Evolutionary conservation across 2,113 vertebrate genomes (phyloP), one percentile per base, ranked within the genome.

Genomic region (Pseudorhombus dupliciocellatus): DNA sequence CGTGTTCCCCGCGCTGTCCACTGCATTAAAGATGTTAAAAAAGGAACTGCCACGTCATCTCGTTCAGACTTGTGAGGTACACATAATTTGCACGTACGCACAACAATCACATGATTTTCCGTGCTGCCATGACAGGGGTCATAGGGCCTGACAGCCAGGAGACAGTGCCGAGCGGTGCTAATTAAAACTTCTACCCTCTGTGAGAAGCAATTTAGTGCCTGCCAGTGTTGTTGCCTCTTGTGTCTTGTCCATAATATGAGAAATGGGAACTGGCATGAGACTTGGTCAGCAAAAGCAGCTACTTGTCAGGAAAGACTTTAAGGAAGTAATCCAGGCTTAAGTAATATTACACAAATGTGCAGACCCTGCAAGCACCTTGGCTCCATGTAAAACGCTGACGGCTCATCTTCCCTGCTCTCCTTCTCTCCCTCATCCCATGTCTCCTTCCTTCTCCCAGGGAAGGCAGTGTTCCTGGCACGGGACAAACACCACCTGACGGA

Each of bases 401-500:
- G 34, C 34, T 7, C 46, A 9, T n/a, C 44, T 7, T 20, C 44
- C 18, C 44, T 50, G 31, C 34, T 64, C 44, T 61, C 42, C 4
- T 22, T 30, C 51, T 31, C 42, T 50, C 48, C 8, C 10, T 26
- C 2, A 46, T 46, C 42, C 15, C 42, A 46, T 46, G 42, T 61
- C 28, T 66, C 50, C 55, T 65, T 77, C 62, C 14, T 51, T 66
- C 68, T 61, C 26, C 5, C 80, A 97, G 96, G 96, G 40, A 97
- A 96, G 90, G 95, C 95, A 4, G 95, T 97, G 77, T 96, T 96
- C 90, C 90, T 97, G 76, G 95, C 95, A 37, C 92, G 95, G 79
- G 96, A 97, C 84, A 96, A 97, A 70, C 95, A 95, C 80, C 95
- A 96, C 86, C 93, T 97, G 70, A 91, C 94, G 2, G 96, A 96